These are phyloP conservation scores for Benitochromis conjunctus DNA, from an alignment of 2,113 vertebrate species.

Conservation along the genomic window DNA sequence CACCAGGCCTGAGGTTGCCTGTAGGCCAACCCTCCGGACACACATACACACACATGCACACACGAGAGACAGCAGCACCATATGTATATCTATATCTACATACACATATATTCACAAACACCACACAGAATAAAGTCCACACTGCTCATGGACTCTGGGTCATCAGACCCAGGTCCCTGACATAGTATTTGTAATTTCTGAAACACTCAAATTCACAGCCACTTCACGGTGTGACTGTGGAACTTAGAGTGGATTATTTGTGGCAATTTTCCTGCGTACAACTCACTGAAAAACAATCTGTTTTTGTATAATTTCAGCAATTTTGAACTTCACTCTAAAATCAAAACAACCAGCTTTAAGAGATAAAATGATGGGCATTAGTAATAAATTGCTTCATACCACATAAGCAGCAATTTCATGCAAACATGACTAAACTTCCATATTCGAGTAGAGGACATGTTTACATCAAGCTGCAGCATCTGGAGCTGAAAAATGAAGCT, in stretches of 20 bases:
- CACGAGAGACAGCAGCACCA: no score
- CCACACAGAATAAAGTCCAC: no score
- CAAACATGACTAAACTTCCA: neutral
- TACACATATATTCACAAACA: no score
- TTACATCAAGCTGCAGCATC: neutral
- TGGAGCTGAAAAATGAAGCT: neutral
- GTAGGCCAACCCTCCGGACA: no score
- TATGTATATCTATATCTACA: no score
- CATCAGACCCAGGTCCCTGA: no score
- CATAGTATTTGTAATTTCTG: neutral
- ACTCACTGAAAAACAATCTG: neutral
- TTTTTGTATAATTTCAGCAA: neutral
- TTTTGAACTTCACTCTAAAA: neutral
- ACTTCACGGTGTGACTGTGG: neutral
- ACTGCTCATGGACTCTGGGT: no score
- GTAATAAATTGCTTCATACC: neutral
- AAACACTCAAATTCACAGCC: neutral
- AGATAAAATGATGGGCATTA: neutral
- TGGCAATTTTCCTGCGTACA: neutral
- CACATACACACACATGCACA: no score
- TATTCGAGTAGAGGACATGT: neutral
- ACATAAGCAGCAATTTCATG: neutral
- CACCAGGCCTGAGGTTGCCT: no score
- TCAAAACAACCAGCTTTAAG: neutral
- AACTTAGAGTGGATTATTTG: neutral